These are phyloP conservation scores for Pongo abelii DNA, from an alignment of 2,113 vertebrate genomes.

Conservation along the genomic window DNA sequence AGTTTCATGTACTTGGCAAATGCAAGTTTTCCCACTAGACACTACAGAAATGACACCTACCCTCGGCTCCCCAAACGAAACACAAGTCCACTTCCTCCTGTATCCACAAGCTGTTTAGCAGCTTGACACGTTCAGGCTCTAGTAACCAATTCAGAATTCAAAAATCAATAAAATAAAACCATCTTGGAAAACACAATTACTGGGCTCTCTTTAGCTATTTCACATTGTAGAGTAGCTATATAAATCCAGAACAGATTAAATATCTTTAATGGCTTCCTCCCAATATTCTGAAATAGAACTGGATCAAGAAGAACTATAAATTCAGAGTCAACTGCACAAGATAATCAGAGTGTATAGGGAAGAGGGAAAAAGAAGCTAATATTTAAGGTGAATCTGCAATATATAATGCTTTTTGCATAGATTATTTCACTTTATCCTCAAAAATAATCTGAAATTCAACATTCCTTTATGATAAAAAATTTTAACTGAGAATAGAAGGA, in stretches of 20 bases:
- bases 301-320: not conserved
- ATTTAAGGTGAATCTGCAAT: not conserved
- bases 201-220: not conserved
- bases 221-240: not conserved
- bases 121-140: not conserved
- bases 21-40: not conserved
- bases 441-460: no score
- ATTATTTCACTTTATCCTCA: not conserved
- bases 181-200: not conserved
- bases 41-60: not conserved
- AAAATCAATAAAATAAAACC: not conserved
- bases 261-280: not conserved
- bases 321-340: not conserved
- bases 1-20: not conserved
- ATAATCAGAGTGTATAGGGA: not conserved
- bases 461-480: no score
- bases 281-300: not conserved
- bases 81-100: not conserved
- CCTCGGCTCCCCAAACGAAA: not conserved
- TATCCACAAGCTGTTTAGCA: not conserved
- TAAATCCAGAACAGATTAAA: not conserved
- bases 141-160: not conserved
- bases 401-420: not conserved
- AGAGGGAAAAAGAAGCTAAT: not conserved
- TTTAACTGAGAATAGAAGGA: no score